Percentiles rank a stretch among this genome's conserved stretches.
These are phyloP conservation scores for Pachliopta kotzebuea DNA, from an alignment of 2,888 invertebrate genomes.

Conservation along the genomic window DNA sequence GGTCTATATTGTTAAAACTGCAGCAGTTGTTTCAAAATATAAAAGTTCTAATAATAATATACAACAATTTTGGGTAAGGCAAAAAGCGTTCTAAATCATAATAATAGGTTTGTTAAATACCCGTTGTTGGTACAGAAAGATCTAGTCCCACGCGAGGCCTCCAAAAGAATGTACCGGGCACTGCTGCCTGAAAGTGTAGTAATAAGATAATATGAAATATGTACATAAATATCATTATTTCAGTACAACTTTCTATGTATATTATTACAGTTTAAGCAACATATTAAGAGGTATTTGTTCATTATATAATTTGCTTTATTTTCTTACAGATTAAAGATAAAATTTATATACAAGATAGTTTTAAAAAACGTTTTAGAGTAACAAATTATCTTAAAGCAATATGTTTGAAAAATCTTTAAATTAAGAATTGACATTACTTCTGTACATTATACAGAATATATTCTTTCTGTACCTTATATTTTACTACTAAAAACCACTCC, in stretches of 20 bases:
- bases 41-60: background rate
- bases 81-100: background rate
- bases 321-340: background rate
- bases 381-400: background rate
- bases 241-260: no score
- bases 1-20: no score
- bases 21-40: background rate
- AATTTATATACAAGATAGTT: background rate
- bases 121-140: constrained; percentile 15
- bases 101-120: constrained; percentile 10
- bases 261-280: no score
- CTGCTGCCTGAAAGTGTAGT: constrained; percentile 35
- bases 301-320: background rate
- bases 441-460: no score
- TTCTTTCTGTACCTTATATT: no score
- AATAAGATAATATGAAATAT: background rate
- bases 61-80: background rate
- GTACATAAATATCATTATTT: background rate
- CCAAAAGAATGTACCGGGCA: constrained; percentile 50
- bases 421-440: no score
- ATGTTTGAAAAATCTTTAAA: no score
- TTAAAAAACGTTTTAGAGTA: background rate
- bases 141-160: constrained; percentile 45
- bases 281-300: background rate
- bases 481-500: background rate